Evolutionary conservation across 2,113 vertebrate species (phyloP).

Genomic region (Sterrhoptilus dennistouni): DNA sequence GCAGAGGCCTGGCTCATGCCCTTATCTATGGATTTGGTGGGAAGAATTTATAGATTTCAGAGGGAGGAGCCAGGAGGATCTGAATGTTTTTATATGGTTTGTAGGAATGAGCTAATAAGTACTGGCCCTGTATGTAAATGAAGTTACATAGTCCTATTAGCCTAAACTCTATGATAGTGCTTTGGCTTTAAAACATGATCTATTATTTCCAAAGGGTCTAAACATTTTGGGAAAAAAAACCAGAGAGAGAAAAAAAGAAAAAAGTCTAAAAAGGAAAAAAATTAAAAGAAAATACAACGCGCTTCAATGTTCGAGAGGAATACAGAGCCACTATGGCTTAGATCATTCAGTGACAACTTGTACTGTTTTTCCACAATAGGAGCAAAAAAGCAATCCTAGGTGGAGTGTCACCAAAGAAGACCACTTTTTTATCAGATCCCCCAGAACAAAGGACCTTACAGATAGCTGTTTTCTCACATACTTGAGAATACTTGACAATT

Average conservation of each 20-base stretch:
- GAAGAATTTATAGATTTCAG: slow-evolving; percentile 37
- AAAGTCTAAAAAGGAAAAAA: not conserved
- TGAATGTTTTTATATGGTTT: not conserved
- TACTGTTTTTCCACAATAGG: not conserved
- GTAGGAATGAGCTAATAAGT: not conserved
- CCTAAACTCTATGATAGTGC: not conserved
- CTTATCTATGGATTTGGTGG: slow-evolving; percentile 30
- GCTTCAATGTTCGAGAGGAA: not conserved
- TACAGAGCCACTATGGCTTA: not conserved
- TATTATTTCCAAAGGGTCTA: not conserved
- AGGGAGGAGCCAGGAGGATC: not conserved
- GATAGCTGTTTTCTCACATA: slow-evolving; percentile 47
- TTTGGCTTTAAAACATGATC: not conserved
- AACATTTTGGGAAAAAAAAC: rapidly evolving
- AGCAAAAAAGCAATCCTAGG: not conserved
- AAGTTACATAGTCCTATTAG: not conserved
- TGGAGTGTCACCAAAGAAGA: not conserved
- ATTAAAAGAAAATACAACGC: not conserved
- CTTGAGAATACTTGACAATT: slow-evolving; percentile 1
- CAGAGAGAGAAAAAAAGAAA: too few relatives aligned
- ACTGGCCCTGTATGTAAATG: not conserved
- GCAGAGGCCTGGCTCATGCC: not conserved
- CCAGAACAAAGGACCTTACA: slow-evolving; percentile 5
- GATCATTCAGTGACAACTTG: not conserved
- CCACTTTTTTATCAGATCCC: not conserved